Percentiles rank a stretch among this genome's conserved stretches.
Conservation (phyloP, 1,140 invertebrate species). For the Steinernema feltiae region DNA sequence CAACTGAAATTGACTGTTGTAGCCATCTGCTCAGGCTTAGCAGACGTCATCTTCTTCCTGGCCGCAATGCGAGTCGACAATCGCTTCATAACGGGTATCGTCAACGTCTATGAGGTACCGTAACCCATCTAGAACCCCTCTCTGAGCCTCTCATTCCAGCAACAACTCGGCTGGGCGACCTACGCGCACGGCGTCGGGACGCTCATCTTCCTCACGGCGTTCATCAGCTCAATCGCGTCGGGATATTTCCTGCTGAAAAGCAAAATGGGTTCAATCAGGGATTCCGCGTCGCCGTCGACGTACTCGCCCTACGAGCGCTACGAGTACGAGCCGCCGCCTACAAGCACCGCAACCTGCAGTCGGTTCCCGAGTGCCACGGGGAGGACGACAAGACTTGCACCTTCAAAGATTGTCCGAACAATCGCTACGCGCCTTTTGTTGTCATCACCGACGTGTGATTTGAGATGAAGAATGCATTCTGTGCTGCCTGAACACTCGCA, state of each 20-base stretch:
- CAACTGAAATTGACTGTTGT: conserved; percentile 13
- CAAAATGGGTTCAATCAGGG: background rate
- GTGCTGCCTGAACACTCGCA: background rate
- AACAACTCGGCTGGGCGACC: conserved; percentile 45
- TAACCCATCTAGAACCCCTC: conserved; percentile 27
- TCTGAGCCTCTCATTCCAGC: conserved; percentile 29
- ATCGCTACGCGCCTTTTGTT: background rate
- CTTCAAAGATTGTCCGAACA: background rate
- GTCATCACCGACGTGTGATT: background rate
- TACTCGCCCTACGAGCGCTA: conserved; percentile 1
- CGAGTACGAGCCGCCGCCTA: background rate
- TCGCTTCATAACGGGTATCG: conserved; percentile 28
- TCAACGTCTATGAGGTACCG: conserved; percentile 40
- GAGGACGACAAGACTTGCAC: conserved; percentile 5
- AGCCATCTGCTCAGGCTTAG: conserved; percentile 44
- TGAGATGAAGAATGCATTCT: background rate
- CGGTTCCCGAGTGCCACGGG: background rate
- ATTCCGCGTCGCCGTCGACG: background rate
- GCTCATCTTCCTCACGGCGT: conserved; percentile 27
- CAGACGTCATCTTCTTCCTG: conserved; percentile 47
- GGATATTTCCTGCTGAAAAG: conserved; percentile 37
- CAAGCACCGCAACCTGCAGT: background rate
- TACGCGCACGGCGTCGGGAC: conserved; percentile 48
- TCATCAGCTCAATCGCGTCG: conserved; percentile 35
- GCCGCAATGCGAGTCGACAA: conserved; percentile 38